These are phyloP conservation scores for Bungarus multicinctus DNA, from an alignment of 2,113 vertebrate species.

Conservation along the genomic window DNA sequence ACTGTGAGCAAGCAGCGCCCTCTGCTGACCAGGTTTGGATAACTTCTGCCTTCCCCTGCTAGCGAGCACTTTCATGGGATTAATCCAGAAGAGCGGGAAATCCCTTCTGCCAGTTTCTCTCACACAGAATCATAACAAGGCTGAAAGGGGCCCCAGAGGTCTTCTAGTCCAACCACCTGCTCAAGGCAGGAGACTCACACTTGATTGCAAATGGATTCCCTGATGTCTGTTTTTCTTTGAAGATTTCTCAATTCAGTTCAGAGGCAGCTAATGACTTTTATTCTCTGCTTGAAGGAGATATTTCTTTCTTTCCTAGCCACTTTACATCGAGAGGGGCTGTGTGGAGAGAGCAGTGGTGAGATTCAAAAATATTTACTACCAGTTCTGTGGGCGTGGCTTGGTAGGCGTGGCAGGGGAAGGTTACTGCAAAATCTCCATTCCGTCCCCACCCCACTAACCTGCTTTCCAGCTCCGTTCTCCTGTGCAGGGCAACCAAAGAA, in stretches of 20 bases:
- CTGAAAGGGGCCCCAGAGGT: neutral
- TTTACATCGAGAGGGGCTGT: no score
- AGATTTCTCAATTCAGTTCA: neutral
- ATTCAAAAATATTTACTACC: no score
- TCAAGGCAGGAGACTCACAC: neutral
- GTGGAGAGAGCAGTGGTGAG: no score
- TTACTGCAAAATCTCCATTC: no score
- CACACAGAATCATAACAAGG: neutral
- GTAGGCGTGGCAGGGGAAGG: no score
- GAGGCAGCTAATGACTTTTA: neutral
- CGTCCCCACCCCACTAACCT: no score
- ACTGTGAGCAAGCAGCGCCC: conserved; percentile 1
- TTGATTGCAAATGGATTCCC: neutral
- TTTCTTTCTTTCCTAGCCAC: no score
- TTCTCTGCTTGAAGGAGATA: neutral
- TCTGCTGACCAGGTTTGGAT: neutral
- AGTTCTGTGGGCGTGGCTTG: no score
- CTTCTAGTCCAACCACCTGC: neutral
- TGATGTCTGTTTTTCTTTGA: neutral
- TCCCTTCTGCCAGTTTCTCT: neutral
- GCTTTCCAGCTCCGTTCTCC: no score
- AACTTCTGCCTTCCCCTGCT: neutral
- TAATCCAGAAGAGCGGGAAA: neutral
- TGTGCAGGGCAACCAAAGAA: no score
- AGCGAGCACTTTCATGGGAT: neutral